These are phyloP conservation scores for Onthophagus sagittarius DNA, from an alignment of 2,888 invertebrate genomes.

Conservation along the genomic window DNA sequence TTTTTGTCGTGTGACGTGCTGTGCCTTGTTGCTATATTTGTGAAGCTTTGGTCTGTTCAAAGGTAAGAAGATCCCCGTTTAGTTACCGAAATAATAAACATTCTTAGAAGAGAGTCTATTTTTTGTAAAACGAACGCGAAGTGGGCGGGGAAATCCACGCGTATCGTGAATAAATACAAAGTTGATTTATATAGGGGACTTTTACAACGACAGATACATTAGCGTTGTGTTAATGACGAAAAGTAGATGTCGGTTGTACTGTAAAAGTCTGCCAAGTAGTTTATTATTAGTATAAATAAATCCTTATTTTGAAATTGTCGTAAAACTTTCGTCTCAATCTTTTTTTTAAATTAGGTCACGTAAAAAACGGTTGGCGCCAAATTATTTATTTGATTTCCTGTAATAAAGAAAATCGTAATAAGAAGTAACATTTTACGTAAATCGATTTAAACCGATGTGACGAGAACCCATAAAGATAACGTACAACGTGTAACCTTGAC, in stretches of 20 bases:
- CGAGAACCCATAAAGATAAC: neutral
- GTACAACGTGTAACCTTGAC: neutral
- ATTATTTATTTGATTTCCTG: neutral
- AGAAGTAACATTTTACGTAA: neutral
- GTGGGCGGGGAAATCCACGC: neutral
- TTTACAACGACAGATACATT: neutral
- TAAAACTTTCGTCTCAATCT: neutral
- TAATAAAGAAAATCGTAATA: neutral
- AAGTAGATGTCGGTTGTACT: neutral
- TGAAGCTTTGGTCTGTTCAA: neutral
- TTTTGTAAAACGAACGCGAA: neutral
- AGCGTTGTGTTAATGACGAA: neutral
- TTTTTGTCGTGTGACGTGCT: neutral
- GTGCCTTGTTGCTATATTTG: neutral
- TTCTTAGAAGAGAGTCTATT: neutral
- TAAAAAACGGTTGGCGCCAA: neutral
- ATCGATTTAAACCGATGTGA: neutral
- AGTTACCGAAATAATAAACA: neutral
- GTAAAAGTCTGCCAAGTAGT: neutral
- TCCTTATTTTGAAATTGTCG: neutral
- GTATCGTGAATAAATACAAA: neutral
- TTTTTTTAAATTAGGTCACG: neutral
- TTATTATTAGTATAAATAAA: neutral
- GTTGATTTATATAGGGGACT: neutral
- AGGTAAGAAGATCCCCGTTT: neutral